Conservation (phyloP, 2,797 vertebrate species). For the Dendrocincla fuliginosa region DNA sequence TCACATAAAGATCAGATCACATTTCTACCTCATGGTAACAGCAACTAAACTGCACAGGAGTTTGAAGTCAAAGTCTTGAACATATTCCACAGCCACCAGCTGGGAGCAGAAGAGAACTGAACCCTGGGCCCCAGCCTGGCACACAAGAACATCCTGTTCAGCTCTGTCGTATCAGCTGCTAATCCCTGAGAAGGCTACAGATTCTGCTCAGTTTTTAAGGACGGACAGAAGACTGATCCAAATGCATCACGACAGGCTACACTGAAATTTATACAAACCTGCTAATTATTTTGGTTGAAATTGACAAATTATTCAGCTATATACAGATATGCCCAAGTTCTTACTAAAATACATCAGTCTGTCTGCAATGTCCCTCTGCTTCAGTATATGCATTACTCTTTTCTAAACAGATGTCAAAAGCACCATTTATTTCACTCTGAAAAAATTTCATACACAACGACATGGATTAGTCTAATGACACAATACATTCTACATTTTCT, state of each 20-base stretch:
- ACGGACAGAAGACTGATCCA: neutral
- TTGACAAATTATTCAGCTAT: neutral
- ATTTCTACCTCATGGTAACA: neutral
- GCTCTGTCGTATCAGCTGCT: accelerated
- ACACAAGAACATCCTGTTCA: neutral
- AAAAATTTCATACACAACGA: neutral
- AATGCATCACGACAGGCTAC: neutral
- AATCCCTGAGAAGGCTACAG: neutral
- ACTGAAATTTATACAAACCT: neutral
- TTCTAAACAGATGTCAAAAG: neutral
- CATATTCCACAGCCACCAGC: neutral
- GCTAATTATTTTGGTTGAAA: neutral
- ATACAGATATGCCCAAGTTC: neutral
- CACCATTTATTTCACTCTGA: neutral
- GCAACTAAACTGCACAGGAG: neutral
- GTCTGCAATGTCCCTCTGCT: neutral
- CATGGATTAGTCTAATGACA: neutral
- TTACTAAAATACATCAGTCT: neutral
- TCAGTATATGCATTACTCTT: neutral
- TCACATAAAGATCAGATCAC: neutral
- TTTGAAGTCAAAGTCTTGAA: neutral
- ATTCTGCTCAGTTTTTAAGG: neutral
- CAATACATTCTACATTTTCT: neutral
- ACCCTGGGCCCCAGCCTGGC: neutral
- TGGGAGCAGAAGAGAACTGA: neutral